Evolutionary conservation across 2,888 invertebrate species (phyloP).

Genomic region (Ferdinandea cuprea): DNA sequence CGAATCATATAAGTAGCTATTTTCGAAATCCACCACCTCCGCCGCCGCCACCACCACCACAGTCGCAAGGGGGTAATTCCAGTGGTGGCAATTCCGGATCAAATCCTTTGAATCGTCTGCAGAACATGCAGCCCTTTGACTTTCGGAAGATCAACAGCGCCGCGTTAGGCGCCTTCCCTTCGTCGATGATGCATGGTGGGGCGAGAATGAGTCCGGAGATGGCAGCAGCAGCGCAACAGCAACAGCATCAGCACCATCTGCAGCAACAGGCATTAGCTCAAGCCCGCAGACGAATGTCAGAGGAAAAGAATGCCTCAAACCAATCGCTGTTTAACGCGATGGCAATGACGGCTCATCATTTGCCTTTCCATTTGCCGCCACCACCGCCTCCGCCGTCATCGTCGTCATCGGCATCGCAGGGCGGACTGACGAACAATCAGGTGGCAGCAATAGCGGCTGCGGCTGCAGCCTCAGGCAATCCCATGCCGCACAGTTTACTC

Average conservation of each 20-base stretch:
- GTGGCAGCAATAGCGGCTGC: constrained; percentile 85
- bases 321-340: constrained; percentile 85
- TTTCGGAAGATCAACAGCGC: constrained; percentile 88
- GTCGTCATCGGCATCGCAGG: constrained; percentile 69
- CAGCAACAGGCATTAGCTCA: constrained; percentile 81
- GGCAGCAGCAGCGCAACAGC: constrained; percentile 81
- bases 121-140: constrained; percentile 98
- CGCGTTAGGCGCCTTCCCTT: constrained; percentile 84
- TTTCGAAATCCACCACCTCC: constrained; percentile 81
- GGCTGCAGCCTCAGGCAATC: constrained; percentile 86
- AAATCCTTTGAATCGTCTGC: constrained; percentile 93
- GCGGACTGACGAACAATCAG: constrained; percentile 85
- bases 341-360: constrained; percentile 85
- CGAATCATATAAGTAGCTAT: constrained; percentile 77
- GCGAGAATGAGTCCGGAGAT: constrained; percentile 80
- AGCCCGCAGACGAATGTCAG: constrained; percentile 85
- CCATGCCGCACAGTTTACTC: constrained; percentile 86
- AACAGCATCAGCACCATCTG: constrained; percentile 79
- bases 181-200: constrained; percentile 77
- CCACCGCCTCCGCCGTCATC: constrained; percentile 85
- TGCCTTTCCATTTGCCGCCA: constrained; percentile 87
- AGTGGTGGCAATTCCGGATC: constrained; percentile 78
- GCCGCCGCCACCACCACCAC: constrained; percentile 76
- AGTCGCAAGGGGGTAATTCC: constrained; percentile 78
- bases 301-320: constrained; percentile 83